These are phyloP conservation scores for Melanerpes formicivorus DNA, from an alignment of 2,113 vertebrate species.

Conservation along the genomic window DNA sequence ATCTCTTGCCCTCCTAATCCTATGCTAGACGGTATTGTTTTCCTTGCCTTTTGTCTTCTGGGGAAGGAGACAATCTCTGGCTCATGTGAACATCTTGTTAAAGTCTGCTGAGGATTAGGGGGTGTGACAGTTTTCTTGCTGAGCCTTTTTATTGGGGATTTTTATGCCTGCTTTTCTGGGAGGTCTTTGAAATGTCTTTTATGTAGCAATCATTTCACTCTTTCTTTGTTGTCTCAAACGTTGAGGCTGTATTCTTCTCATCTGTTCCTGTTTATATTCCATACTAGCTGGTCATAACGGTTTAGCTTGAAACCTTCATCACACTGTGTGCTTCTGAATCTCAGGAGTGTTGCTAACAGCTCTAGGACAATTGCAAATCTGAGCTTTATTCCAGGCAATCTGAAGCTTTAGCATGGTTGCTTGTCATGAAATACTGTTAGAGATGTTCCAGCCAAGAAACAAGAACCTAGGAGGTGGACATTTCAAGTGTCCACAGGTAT, in stretches of 20 bases:
- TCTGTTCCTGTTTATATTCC: constrained; percentile 59
- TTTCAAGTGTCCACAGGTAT: not conserved
- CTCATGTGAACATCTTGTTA: constrained; percentile 73
- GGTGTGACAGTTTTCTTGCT: constrained; percentile 68
- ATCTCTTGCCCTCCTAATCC: constrained; percentile 64
- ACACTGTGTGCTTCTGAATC: not conserved
- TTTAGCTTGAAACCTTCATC: constrained; percentile 51
- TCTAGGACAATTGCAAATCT: not conserved
- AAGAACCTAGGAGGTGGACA: not conserved
- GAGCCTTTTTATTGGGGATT: constrained; percentile 71
- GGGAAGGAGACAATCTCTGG: constrained; percentile 63
- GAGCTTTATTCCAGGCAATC: not conserved
- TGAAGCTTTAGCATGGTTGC: not conserved
- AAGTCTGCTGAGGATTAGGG: constrained; percentile 75
- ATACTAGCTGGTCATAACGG: constrained; percentile 47
- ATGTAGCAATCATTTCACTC: constrained; percentile 68
- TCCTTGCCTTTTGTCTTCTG: constrained; percentile 72
- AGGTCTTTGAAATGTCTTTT: constrained; percentile 77
- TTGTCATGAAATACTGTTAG: constrained; percentile 19
- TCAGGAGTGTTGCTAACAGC: not conserved
- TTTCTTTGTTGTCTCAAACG: constrained; percentile 73
- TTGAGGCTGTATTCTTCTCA: constrained; percentile 60
- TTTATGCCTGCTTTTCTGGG: constrained; percentile 71
- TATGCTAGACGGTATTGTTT: constrained; percentile 64
- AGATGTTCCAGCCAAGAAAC: constrained; percentile 7